phyloP scores from a whole-genome alignment of 2,888 invertebrate species.

The Caenorhabditis japonica region DNA sequence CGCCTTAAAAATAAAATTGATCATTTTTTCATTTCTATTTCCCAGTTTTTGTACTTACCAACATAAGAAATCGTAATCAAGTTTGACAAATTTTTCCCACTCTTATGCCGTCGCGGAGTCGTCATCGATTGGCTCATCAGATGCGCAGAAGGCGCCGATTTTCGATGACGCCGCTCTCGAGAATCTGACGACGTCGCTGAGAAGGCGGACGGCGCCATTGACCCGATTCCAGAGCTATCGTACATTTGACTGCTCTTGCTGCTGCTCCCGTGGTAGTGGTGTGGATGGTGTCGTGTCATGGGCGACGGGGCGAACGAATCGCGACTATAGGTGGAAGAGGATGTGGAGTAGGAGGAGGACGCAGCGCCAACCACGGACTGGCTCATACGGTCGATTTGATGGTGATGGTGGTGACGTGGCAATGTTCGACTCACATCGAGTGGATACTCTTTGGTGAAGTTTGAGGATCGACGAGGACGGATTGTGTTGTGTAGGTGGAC shows the following conservation, averaged over 20 bases:
- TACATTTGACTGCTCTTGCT: slow-evolving; percentile 51
- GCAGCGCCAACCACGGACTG: slow-evolving; percentile 32
- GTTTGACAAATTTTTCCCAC: slow-evolving; percentile 29
- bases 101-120: slow-evolving; percentile 36
- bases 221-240: slow-evolving; percentile 61
- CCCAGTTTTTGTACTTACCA: slow-evolving; percentile 20
- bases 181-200: slow-evolving; percentile 45
- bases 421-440: neutral
- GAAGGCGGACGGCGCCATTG: slow-evolving; percentile 61
- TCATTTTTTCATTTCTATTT: neutral
- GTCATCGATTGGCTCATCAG: slow-evolving; percentile 18
- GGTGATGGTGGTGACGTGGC: slow-evolving; percentile 10
- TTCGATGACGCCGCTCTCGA: slow-evolving; percentile 6
- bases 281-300: neutral
- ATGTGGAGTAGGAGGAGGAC: slow-evolving; percentile 18
- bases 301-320: slow-evolving; percentile 48
- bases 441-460: slow-evolving; percentile 23
- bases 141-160: slow-evolving; percentile 18
- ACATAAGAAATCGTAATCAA: slow-evolving; percentile 50
- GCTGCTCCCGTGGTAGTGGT: too few relatives aligned
- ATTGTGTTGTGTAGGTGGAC: slow-evolving; percentile 18
- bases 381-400: slow-evolving; percentile 45
- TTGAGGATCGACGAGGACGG: slow-evolving; percentile 3
- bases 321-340: slow-evolving; percentile 16
- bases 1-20: slow-evolving; percentile 22